Percentiles rank a stretch among this genome's conserved stretches.
phyloP scores from a whole-genome alignment of 2,888 invertebrate genomes.

The Brachylomia viminalis region DNA sequence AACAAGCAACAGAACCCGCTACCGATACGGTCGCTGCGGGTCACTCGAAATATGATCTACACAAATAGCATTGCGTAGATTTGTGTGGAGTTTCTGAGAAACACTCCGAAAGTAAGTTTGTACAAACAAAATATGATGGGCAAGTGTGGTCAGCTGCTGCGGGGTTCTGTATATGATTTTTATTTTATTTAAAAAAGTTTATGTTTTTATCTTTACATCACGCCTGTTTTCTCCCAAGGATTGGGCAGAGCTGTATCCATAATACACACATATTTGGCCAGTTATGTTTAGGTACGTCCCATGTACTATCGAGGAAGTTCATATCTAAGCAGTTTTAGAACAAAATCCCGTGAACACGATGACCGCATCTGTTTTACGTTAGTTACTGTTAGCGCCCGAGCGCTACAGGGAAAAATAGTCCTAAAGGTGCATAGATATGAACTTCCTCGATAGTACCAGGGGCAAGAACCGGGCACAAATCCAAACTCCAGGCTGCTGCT shows the following conservation, averaged over 20 bases:
- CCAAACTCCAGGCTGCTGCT: not conserved
- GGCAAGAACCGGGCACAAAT: not conserved
- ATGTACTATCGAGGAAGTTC: too few species aligned
- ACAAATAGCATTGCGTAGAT: conserved; percentile 59
- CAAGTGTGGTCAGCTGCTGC: conserved; percentile 32
- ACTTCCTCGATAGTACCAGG: too few species aligned
- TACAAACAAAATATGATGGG: conserved; percentile 51
- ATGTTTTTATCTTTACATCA: not conserved
- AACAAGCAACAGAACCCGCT: conserved; percentile 42
- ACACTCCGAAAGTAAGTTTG: conserved; percentile 53
- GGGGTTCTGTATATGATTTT: conserved; percentile 30
- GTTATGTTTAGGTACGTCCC: not conserved
- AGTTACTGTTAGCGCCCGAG: too few species aligned
- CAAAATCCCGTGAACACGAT: too few species aligned
- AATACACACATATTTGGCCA: not conserved
- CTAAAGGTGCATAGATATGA: too few species aligned
- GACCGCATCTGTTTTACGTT: too few species aligned
- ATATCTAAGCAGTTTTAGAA: too few species aligned
- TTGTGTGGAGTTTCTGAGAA: conserved; percentile 59
- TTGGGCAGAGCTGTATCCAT: not conserved
- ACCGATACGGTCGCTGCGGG: conserved; percentile 23
- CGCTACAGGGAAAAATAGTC: too few species aligned
- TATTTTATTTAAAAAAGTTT: not conserved
- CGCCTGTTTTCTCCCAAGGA: not conserved
- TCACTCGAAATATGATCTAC: conserved; percentile 50